Evolutionary conservation across 2,113 vertebrate species (phyloP).

Genomic region (Phainopepla nitens): DNA sequence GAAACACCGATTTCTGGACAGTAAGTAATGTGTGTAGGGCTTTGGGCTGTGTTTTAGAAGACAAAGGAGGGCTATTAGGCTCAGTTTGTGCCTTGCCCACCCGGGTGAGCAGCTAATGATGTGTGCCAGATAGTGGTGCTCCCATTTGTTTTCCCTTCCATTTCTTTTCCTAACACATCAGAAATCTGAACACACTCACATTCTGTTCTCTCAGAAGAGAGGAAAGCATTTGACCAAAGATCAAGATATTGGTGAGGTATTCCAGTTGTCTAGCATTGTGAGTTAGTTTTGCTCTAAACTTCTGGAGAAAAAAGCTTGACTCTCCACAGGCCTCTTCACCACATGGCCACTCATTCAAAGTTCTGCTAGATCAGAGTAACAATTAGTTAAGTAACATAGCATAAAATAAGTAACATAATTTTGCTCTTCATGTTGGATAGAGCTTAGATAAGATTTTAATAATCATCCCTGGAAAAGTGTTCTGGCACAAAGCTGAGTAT

Average conservation of each 20-base stretch:
- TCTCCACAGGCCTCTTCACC: not conserved
- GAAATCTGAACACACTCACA: not conserved
- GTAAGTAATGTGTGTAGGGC: not conserved
- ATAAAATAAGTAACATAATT: too few species aligned
- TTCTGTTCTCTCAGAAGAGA: not conserved
- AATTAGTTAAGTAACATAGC: not conserved
- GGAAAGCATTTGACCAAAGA: not conserved
- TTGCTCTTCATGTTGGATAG: not conserved
- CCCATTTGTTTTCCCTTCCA: conserved; percentile 45
- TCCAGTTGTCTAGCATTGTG: not conserved
- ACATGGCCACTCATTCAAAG: not conserved
- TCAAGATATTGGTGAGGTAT: not conserved
- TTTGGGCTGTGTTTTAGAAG: not conserved
- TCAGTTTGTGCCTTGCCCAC: not conserved
- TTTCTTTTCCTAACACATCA: conserved; percentile 31
- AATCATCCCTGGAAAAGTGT: not conserved
- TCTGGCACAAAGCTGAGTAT: not conserved
- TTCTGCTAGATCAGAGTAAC: not conserved
- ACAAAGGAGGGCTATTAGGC: conserved; percentile 8
- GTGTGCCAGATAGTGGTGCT: not conserved
- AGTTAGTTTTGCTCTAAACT: not conserved
- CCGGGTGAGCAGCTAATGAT: conserved; percentile 2
- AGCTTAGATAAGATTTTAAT: not conserved
- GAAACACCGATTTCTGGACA: not conserved
- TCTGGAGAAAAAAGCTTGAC: not conserved